A percentile compares a stretch with the other conserved stretches of the same genome.
Evolutionary conservation across 2,888 invertebrate genomes (phyloP).

Genomic region (Pollenia griseotomentosa): DNA sequence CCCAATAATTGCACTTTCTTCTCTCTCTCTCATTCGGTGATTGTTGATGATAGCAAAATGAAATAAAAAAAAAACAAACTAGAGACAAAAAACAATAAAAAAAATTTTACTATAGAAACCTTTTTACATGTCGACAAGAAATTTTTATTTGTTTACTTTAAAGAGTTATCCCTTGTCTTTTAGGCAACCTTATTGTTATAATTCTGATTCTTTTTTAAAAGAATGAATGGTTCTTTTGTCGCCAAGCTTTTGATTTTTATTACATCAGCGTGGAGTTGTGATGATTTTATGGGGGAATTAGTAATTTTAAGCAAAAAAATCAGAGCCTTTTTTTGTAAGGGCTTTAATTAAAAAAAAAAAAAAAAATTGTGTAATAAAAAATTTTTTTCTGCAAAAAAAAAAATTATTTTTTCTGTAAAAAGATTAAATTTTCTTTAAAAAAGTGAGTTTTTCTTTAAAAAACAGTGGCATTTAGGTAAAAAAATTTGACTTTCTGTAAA

Average conservation of each 20-base stretch:
- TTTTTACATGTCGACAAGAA: neutral
- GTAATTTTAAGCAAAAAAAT: too few relatives aligned
- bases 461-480: too few relatives aligned
- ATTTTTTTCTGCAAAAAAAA: too few relatives aligned
- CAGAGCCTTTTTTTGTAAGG: too few relatives aligned
- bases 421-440: too few relatives aligned
- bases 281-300: neutral
- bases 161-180: neutral
- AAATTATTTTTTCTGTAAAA: too few relatives aligned
- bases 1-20: slow-evolving; percentile 36
- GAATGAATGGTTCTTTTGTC: slow-evolving; percentile 1
- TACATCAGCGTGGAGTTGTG: slow-evolving; percentile 19
- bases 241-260: slow-evolving; percentile 39
- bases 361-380: too few relatives aligned
- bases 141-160: neutral
- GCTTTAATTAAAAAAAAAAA: too few relatives aligned
- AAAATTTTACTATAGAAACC: neutral
- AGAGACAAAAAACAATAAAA: slow-evolving; percentile 24
- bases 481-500: too few relatives aligned
- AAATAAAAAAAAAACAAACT: neutral
- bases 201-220: neutral
- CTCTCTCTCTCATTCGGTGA: neutral
- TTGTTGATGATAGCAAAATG: neutral
- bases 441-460: too few relatives aligned
- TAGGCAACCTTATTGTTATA: neutral